phyloP scores from a whole-genome alignment of 2,888 invertebrate genomes.

The Antheraea yamamai region DNA sequence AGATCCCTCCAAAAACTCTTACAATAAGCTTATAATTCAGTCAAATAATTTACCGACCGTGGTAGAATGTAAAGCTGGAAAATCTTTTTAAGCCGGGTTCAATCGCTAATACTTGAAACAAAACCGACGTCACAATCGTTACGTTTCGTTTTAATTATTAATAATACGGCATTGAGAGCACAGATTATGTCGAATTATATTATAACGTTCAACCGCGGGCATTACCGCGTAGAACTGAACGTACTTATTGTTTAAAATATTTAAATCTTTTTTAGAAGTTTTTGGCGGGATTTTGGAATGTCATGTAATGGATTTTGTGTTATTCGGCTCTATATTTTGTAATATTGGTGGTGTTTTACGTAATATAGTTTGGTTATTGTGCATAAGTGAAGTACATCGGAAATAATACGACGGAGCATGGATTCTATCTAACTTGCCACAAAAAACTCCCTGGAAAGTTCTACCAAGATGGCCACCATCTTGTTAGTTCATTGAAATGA shows the following conservation, averaged over 20 bases:
- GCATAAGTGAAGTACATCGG: no score
- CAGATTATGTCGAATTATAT: conserved; percentile 59
- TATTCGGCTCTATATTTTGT: no score
- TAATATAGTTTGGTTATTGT: no score
- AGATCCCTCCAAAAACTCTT: neutral
- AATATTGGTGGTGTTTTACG: no score
- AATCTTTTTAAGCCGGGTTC: conserved; percentile 44
- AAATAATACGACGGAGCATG: no score
- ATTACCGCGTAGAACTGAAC: neutral
- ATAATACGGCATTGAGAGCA: conserved; percentile 52
- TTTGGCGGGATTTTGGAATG: no score
- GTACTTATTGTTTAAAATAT: conserved; percentile 1
- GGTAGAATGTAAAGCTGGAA: conserved; percentile 28
- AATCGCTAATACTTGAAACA: conserved; percentile 60
- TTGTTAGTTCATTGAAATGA: no score
- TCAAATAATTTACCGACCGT: conserved; percentile 9
- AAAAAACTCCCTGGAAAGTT: no score
- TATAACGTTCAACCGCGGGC: conserved; percentile 29
- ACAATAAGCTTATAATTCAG: neutral
- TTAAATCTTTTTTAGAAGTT: neutral
- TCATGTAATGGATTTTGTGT: no score
- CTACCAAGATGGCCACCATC: no score
- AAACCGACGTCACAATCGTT: conserved; percentile 56
- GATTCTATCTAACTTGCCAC: no score
- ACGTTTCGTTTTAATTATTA: conserved; percentile 72